Conservation (phyloP, 2,888 invertebrate genomes). For the Epistrophe grossulariae region DNA sequence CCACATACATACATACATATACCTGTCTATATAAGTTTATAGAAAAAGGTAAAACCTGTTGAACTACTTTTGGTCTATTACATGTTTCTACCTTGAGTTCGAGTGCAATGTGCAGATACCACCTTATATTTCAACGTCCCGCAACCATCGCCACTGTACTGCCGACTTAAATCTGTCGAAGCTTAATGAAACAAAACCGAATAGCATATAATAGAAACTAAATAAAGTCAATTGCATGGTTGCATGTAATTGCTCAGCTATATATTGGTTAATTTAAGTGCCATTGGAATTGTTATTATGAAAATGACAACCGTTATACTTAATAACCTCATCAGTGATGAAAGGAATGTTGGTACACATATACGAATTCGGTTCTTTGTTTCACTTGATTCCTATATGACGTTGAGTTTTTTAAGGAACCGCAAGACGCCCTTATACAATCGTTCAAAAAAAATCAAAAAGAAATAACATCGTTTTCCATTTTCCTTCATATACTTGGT, state of each 20-base stretch:
- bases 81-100: constrained; percentile 31
- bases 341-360: no score
- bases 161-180: constrained; percentile 15
- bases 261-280: neutral
- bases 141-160: neutral
- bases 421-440: neutral
- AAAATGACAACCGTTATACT: no score
- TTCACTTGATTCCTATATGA: no score
- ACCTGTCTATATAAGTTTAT: neutral
- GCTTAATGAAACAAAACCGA: constrained; percentile 20
- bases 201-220: neutral
- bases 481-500: constrained; percentile 9
- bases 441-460: constrained; percentile 1
- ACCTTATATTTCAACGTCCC: constrained; percentile 26
- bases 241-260: neutral
- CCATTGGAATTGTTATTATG: no score
- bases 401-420: neutral
- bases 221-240: neutral
- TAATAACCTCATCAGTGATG: no score
- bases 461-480: neutral
- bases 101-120: constrained; percentile 43
- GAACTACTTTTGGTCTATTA: constrained; percentile 64
- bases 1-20: neutral
- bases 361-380: no score
- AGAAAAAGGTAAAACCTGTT: constrained; percentile 57